Conservation (phyloP, 1,140 invertebrate species). For the Dermatophagoides farinae region DNA sequence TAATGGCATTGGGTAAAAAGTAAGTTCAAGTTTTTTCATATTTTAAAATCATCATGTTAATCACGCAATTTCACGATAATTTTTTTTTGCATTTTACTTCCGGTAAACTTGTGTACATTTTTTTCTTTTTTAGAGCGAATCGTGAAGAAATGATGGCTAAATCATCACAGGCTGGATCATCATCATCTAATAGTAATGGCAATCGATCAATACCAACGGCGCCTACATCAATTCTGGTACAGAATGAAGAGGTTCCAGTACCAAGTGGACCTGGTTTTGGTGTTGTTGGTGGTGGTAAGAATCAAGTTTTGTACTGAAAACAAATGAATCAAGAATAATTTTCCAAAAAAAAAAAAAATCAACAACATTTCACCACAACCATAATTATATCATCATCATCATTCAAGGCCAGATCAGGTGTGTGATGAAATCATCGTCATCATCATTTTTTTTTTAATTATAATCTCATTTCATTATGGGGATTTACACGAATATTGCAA, state of each 20-base stretch:
- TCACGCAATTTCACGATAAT: no score
- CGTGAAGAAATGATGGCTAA: slow-evolving; percentile 8
- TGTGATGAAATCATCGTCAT: no score
- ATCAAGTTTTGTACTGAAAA: neutral
- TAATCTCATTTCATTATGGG: no score
- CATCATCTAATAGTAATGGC: neutral
- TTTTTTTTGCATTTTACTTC: no score
- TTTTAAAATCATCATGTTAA: no score
- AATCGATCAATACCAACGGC: neutral
- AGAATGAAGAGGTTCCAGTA: slow-evolving; percentile 8
- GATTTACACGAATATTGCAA: neutral
- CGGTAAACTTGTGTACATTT: neutral
- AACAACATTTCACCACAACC: no score
- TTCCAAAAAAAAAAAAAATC: no score
- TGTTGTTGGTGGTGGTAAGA: no score
- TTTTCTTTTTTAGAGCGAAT: neutral
- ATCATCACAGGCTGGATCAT: neutral
- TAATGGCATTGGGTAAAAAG: slow-evolving; percentile 58
- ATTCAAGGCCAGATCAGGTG: no score
- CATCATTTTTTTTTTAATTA: no score
- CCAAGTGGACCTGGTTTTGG: no score
- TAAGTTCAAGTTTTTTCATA: slow-evolving; percentile 19
- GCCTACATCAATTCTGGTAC: slow-evolving; percentile 1
- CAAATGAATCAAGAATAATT: neutral
- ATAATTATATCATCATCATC: no score